Conservation (phyloP, 1,140 invertebrate species). For the Chironomus striatipennis region DNA sequence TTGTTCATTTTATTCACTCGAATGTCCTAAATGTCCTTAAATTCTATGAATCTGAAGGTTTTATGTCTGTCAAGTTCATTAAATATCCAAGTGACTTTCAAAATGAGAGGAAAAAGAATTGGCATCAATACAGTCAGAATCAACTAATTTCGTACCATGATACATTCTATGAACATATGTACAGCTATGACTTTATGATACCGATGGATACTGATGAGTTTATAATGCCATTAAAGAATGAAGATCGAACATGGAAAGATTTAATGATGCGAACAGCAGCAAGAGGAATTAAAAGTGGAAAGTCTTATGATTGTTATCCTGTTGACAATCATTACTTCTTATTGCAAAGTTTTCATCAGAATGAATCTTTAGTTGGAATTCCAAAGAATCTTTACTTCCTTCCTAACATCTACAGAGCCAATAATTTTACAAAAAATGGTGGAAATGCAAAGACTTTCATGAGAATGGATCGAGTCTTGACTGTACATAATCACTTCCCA, state of each 20-base stretch:
- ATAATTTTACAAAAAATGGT: constrained; percentile 61
- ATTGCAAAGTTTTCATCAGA: background rate
- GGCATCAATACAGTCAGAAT: background rate
- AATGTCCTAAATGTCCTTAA: background rate
- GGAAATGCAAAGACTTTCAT: constrained; percentile 66
- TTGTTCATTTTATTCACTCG: background rate
- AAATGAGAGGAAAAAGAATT: background rate
- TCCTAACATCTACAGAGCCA: constrained; percentile 58
- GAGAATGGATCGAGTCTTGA: constrained; percentile 56
- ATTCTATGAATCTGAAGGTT: background rate
- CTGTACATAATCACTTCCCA: constrained; percentile 63
- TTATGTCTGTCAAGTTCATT: background rate
- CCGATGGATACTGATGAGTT: background rate
- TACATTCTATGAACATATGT: background rate
- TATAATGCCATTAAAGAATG: background rate
- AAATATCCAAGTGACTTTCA: background rate
- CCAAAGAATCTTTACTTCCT: constrained; percentile 30
- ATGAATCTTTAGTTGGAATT: background rate
- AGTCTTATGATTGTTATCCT: background rate
- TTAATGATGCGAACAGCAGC: background rate
- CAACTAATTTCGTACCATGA: background rate
- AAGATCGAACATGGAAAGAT: background rate
- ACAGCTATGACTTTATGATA: background rate
- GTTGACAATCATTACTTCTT: background rate
- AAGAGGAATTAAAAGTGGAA: background rate